phyloP scores from a whole-genome alignment of 2,888 invertebrate genomes.

The Atethmia centrago region DNA sequence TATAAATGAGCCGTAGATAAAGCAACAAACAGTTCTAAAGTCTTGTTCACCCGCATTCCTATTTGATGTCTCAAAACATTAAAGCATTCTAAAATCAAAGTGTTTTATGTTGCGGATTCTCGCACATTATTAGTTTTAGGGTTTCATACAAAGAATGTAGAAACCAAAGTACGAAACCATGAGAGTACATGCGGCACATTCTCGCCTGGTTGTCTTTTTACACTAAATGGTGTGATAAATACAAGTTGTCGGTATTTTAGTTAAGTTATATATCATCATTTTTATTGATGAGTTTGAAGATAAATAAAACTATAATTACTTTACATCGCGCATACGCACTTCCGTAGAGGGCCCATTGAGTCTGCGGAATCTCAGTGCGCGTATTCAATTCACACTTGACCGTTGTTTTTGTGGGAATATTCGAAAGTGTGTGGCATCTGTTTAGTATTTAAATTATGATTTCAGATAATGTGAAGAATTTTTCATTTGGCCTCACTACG shows the following conservation, averaged over 20 bases:
- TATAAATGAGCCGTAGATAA: background rate
- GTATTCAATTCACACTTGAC: slow-evolving; percentile 29
- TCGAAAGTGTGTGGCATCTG: slow-evolving; percentile 46
- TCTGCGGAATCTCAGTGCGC: slow-evolving; percentile 16
- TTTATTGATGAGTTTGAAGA: background rate
- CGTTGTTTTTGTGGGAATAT: slow-evolving; percentile 32
- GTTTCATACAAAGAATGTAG: slow-evolving; percentile 9
- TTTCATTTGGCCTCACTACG: slow-evolving; percentile 54
- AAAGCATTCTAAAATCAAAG: slow-evolving; percentile 51
- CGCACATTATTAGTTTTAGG: slow-evolving; percentile 39
- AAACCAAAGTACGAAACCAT: slow-evolving; percentile 6
- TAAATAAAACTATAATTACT: background rate
- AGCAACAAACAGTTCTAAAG: slow-evolving; percentile 6
- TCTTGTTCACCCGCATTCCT: slow-evolving; percentile 36
- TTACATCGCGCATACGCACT: background rate
- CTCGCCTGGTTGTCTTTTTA: background rate
- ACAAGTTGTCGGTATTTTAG: background rate
- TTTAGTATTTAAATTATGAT: slow-evolving; percentile 60
- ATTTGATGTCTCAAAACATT: slow-evolving; percentile 39
- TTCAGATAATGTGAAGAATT: slow-evolving; percentile 55
- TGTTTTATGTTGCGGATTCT: slow-evolving; percentile 47
- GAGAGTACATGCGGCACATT: background rate
- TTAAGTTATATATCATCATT: background rate
- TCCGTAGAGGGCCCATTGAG: background rate
- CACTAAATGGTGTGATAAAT: background rate